Conservation (phyloP, 2,113 vertebrate genomes). For the Nannobrachium achirus region DNA sequence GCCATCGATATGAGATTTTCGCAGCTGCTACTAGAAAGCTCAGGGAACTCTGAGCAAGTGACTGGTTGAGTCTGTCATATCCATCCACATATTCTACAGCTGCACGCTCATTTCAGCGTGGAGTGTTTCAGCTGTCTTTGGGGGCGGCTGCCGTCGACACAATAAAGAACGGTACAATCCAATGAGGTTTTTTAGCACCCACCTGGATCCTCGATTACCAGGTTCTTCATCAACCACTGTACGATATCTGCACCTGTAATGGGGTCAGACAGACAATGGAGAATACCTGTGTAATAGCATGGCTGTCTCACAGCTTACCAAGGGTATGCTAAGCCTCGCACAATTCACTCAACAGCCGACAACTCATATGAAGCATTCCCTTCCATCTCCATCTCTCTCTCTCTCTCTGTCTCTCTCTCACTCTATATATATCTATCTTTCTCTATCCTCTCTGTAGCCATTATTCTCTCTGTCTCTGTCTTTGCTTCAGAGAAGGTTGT, state of each 20-base stretch:
- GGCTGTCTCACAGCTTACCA: background rate
- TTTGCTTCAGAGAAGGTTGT: background rate
- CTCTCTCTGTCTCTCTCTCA: conserved; percentile 4
- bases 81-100: background rate
- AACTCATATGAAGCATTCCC: background rate
- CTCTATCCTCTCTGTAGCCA: background rate
- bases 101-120: background rate
- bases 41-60: background rate
- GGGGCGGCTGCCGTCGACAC: background rate
- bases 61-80: background rate
- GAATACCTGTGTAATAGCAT: background rate
- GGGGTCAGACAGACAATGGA: conserved; percentile 39
- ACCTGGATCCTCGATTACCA: conserved; percentile 94
- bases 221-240: conserved; percentile 97
- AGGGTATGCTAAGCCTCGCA: background rate
- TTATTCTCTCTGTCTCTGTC: background rate
- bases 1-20: no score
- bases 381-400: background rate
- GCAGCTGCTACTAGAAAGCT: background rate
- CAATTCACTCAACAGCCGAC: background rate
- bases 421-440: background rate
- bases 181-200: conserved; percentile 33
- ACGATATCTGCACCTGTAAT: conserved; percentile 92
- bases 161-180: background rate
- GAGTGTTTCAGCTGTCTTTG: background rate